These are phyloP conservation scores for Pangasius djambal DNA, from an alignment of 2,797 vertebrate genomes.

Conservation along the genomic window DNA sequence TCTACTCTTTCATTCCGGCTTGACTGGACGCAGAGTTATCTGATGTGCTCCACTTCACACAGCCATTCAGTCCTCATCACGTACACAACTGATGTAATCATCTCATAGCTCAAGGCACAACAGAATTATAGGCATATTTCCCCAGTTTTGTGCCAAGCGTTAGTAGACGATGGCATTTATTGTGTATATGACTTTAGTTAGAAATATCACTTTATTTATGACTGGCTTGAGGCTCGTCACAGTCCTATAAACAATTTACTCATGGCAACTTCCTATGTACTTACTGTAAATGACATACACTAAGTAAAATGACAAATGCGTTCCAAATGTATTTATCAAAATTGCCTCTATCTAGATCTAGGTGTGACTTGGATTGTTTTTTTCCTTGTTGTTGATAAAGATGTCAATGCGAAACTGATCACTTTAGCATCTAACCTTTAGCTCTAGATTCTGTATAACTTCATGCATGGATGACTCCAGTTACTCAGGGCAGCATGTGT, in stretches of 20 bases:
- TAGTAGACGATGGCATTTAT: neutral
- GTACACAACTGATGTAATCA: slow-evolving; percentile 44
- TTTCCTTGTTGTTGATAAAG: neutral
- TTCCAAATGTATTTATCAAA: neutral
- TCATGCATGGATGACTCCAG: slow-evolving; percentile 15
- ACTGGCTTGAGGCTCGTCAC: neutral
- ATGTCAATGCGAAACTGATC: neutral
- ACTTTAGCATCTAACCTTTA: neutral
- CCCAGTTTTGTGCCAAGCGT: neutral
- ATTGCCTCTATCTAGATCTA: neutral
- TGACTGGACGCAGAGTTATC: slow-evolving; percentile 59
- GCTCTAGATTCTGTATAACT: neutral
- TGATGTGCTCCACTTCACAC: slow-evolving; percentile 64
- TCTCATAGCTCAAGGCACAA: slow-evolving; percentile 14
- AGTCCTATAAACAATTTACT: neutral
- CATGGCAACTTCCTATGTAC: neutral
- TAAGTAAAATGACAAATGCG: neutral
- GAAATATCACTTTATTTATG: slow-evolving; percentile 23
- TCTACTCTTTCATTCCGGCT: slow-evolving; percentile 34
- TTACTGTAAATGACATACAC: neutral
- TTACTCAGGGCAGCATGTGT: slow-evolving; percentile 47
- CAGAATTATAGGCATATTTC: neutral
- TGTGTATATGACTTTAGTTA: slow-evolving; percentile 20
- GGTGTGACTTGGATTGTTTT: neutral
- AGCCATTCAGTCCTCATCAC: slow-evolving; percentile 40